These are phyloP conservation scores for Pollachius pollachius DNA, from an alignment of 2,113 vertebrate species.

Conservation along the genomic window DNA sequence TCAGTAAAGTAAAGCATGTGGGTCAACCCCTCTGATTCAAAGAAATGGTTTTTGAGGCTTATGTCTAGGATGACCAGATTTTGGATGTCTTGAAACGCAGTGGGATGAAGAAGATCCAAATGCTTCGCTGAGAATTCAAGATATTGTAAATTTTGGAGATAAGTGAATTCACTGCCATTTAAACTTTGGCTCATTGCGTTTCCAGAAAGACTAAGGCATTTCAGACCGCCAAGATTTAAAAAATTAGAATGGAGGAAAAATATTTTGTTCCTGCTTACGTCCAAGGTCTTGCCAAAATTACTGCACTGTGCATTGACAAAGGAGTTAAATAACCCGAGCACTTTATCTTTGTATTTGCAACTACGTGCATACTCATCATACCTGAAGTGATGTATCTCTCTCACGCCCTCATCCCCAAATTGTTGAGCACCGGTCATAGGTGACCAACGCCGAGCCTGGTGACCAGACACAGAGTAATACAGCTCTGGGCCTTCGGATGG, in stretches of 20 bases:
- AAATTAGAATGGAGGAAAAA: conserved; percentile 88
- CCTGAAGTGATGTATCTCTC: conserved; percentile 86
- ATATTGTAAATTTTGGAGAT: conserved; percentile 80
- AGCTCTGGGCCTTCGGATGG: conserved; percentile 65
- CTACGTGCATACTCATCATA: conserved; percentile 85
- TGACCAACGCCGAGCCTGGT: conserved; percentile 36
- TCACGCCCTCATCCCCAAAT: conserved; percentile 60
- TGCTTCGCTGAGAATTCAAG: conserved; percentile 91
- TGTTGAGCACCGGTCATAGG: conserved; percentile 56
- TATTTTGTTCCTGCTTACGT: conserved; percentile 91
- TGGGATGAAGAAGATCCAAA: conserved; percentile 82
- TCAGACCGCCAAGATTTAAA: conserved; percentile 73
- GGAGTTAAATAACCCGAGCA: conserved; percentile 60
- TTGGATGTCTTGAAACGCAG: conserved; percentile 83
- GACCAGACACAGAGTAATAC: conserved; percentile 15
- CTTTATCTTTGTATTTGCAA: conserved; percentile 85
- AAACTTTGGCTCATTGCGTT: conserved; percentile 92
- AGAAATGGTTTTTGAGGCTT: conserved; percentile 88
- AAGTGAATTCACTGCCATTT: conserved; percentile 85
- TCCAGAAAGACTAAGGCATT: conserved; percentile 88
- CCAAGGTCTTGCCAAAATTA: conserved; percentile 80
- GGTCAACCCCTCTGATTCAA: conserved; percentile 88
- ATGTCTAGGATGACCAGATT: conserved; percentile 84
- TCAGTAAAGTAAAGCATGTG: conserved; percentile 85
- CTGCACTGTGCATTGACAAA: conserved; percentile 74